Conservation (phyloP, 2,888 invertebrate species). For the Drosophila testacea region DNA sequence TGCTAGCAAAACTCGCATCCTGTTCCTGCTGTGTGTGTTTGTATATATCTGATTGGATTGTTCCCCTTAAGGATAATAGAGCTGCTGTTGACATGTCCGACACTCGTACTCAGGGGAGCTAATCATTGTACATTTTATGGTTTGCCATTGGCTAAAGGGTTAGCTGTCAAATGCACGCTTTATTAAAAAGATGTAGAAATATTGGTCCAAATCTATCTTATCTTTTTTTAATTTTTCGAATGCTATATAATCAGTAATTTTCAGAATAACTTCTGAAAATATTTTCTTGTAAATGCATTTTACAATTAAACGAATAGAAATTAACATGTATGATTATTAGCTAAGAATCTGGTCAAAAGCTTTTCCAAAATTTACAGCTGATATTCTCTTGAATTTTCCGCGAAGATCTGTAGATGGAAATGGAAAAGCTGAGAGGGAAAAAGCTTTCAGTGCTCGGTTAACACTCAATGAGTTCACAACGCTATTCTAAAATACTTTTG, state of each 20-base stretch:
- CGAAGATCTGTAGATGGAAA: slow-evolving; percentile 27
- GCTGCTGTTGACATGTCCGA: slow-evolving; percentile 40
- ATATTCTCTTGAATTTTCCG: neutral
- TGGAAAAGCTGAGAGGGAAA: slow-evolving; percentile 16
- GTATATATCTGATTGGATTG: slow-evolving; percentile 46
- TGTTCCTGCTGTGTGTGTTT: slow-evolving; percentile 11
- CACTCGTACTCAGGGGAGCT: slow-evolving; percentile 36
- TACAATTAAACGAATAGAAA: neutral
- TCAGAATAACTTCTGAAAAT: too few species aligned
- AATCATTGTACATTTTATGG: slow-evolving; percentile 39
- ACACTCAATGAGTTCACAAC: slow-evolving; percentile 21
- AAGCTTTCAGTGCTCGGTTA: slow-evolving; percentile 41
- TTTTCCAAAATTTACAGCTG: slow-evolving; percentile 26
- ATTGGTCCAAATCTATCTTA: neutral
- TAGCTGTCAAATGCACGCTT: slow-evolving; percentile 2
- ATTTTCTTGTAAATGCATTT: too few species aligned
- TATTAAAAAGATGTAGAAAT: neutral
- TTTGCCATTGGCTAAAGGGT: slow-evolving; percentile 17
- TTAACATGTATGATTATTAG: too few species aligned
- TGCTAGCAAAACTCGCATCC: slow-evolving; percentile 9
- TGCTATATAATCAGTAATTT: too few species aligned
- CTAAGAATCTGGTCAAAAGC: slow-evolving; percentile 7
- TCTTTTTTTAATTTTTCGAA: too few species aligned
- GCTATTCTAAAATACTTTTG: slow-evolving; percentile 45
- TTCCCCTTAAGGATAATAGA: slow-evolving; percentile 41